Base-by-base conservation (phyloP, 2,797 vertebrate genomes). In the Lepilemur ruficaudatus region DNA sequence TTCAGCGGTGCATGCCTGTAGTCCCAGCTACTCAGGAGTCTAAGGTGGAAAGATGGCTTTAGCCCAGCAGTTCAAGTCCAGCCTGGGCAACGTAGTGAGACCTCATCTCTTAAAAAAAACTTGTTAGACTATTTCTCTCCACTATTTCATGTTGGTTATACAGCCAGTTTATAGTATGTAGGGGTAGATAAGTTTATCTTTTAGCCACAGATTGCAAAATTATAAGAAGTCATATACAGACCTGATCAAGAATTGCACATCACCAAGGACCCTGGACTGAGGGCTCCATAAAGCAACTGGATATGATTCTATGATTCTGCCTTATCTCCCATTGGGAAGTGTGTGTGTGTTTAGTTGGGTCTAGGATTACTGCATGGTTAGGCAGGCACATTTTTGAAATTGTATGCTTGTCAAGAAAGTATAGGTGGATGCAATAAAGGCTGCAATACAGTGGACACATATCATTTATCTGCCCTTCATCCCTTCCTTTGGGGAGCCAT, bases 241-340 rank as follows among this genome's bases (percentile, higher is more conserved):
- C 15, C 50, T 73, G 52, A 88, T 90, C 52, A 93, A 95, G 88
- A 96, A 72, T 14, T 52, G 4, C 48, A 90, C 46, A 52, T 93
- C 59, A 85, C 30, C 41, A 72, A 84, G 65, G 28, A 81, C 20
- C 9, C 67, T 52, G 48, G 14, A 50, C 67, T 93, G 75, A 52
- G 61, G 32, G 7, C 41, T 94, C 43, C 17, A 2, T 94, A 87
- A 88, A 90, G 38, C 67, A 84, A 81, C 9, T 76, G 46, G 32
- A 59, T 22, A 32, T 72, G 59, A 52, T 73, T 73, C 50, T 79
- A 32, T 72, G 59, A 52, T 73, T 73, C 50, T 79, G 50, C 25
- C 87, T 61, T 91, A 65, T 86, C 57, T 85, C 10, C 46, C 30
- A 57, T 9, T 69, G 65, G 52, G 23, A 89, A 91, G 38, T 52